A percentile compares a stretch with the other conserved stretches of the same genome.
Conservation (phyloP, 2,888 invertebrate genomes). For the Drosophila paucipuncta region DNA sequence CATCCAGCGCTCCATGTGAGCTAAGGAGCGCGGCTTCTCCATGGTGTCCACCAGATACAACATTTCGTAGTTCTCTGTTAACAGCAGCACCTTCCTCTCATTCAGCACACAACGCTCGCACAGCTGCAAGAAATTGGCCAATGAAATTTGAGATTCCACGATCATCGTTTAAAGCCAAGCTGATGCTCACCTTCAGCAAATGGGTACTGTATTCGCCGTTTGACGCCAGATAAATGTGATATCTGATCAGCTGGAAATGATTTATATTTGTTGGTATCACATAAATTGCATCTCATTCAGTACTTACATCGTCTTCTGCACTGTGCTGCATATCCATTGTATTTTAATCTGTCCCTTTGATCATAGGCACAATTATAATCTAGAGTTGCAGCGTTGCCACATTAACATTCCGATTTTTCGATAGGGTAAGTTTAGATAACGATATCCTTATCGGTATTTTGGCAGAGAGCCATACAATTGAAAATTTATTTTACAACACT, state of each 20-base stretch:
- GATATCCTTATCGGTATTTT: slow-evolving; percentile 1
- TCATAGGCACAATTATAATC: slow-evolving; percentile 9
- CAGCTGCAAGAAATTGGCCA: slow-evolving; percentile 38
- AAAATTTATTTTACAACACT: background rate
- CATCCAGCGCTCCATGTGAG: slow-evolving; percentile 31
- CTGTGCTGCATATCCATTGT: slow-evolving; percentile 35
- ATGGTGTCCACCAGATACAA: slow-evolving; percentile 12
- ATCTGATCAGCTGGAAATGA: slow-evolving; percentile 25
- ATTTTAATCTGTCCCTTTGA: slow-evolving; percentile 30
- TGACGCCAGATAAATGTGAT: slow-evolving; percentile 57
- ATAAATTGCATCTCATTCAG: background rate
- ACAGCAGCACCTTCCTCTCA: slow-evolving; percentile 54
- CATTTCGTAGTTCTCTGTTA: slow-evolving; percentile 31
- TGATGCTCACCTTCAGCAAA: slow-evolving; percentile 47
- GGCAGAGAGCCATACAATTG: background rate
- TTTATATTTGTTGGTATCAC: background rate
- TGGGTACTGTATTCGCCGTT: slow-evolving; percentile 53
- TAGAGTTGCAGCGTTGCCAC: slow-evolving; percentile 11
- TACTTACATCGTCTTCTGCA: slow-evolving; percentile 39
- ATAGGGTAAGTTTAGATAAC: background rate
- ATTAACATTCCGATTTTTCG: background rate
- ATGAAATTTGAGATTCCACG: background rate
- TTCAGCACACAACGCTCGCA: slow-evolving; percentile 52
- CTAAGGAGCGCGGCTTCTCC: slow-evolving; percentile 28
- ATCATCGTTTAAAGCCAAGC: background rate